Conservation (phyloP, 2,888 invertebrate species). For the Ochropacha duplaris region DNA sequence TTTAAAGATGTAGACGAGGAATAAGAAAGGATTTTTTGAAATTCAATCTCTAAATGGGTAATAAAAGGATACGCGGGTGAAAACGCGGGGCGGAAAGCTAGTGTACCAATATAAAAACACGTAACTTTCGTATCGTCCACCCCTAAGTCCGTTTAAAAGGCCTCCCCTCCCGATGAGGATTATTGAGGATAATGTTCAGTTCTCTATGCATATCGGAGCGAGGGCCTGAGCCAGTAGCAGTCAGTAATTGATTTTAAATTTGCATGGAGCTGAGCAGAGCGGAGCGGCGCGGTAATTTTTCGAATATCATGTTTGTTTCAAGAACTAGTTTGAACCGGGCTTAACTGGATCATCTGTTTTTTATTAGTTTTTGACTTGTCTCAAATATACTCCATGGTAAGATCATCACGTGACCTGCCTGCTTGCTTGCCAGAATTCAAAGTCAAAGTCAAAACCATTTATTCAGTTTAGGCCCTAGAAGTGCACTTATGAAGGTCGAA, state of each 20-base stretch:
- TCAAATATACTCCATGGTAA: too few relatives aligned
- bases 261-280: slow-evolving; percentile 11
- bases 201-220: slow-evolving; percentile 7
- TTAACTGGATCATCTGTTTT: slow-evolving; percentile 1
- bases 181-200: background rate
- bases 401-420: too few relatives aligned
- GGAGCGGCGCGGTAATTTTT: slow-evolving; percentile 3
- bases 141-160: background rate
- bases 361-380: background rate
- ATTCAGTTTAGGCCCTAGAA: too few relatives aligned
- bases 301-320: slow-evolving; percentile 9
- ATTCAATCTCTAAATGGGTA: too few relatives aligned
- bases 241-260: slow-evolving; percentile 21
- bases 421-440: too few relatives aligned
- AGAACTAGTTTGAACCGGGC: slow-evolving; percentile 4
- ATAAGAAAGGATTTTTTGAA: too few relatives aligned
- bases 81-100: too few relatives aligned
- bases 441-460: too few relatives aligned
- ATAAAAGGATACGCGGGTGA: too few relatives aligned
- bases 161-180: background rate
- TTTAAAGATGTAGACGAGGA: too few relatives aligned
- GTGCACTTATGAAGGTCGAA: too few relatives aligned
- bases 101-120: background rate
- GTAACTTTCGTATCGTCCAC: background rate
- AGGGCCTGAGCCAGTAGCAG: slow-evolving; percentile 1